Conservation (phyloP, 2,797 vertebrate genomes). For the Spheniscus humboldti region DNA sequence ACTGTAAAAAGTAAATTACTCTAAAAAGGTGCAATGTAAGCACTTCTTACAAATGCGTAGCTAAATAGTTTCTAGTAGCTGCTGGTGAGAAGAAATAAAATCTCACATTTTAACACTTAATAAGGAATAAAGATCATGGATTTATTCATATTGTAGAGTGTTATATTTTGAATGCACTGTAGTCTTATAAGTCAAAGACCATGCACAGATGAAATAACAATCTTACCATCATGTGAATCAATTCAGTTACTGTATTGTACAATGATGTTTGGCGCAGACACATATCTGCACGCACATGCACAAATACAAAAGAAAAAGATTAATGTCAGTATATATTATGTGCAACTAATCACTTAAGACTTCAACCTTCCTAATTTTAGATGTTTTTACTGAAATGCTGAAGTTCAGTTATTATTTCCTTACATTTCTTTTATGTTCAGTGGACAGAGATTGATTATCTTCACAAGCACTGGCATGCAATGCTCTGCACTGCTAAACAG, state of each 20-base stretch:
- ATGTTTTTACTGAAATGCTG: background rate
- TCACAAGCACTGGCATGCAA: background rate
- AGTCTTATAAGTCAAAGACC: background rate
- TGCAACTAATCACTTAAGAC: background rate
- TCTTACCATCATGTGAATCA: background rate
- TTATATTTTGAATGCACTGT: background rate
- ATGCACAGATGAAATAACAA: background rate
- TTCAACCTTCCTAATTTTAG: background rate
- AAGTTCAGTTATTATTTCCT: background rate
- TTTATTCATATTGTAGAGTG: background rate
- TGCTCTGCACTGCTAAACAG: background rate
- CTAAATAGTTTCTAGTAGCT: background rate
- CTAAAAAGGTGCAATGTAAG: background rate
- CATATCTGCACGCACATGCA: background rate
- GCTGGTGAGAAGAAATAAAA: background rate
- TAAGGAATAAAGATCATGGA: background rate
- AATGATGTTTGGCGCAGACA: background rate
- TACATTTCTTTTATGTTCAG: background rate
- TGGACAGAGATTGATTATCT: background rate
- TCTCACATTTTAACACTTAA: background rate
- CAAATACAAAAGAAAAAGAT: background rate
- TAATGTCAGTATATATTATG: background rate
- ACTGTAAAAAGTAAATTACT: conserved; percentile 9
- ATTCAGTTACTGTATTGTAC: background rate
- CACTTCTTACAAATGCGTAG: background rate